Evolutionary conservation across 2,113 vertebrate species (phyloP).

Genomic region (Cololabis saira): DNA sequence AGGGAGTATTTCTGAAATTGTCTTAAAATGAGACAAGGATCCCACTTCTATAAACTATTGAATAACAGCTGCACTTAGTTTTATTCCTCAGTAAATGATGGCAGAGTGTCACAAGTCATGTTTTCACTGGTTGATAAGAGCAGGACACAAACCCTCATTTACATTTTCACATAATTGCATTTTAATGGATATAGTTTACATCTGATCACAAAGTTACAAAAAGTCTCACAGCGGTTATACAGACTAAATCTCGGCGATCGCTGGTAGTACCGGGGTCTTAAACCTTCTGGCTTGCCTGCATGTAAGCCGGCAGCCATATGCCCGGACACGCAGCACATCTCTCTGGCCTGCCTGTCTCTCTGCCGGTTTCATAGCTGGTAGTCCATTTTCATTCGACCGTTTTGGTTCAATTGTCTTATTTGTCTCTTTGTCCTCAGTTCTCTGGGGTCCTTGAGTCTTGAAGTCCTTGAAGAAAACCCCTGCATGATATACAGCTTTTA

Average conservation of each 20-base stretch:
- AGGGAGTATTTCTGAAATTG: too few relatives aligned
- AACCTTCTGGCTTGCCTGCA: constrained; percentile 30
- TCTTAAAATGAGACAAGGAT: too few relatives aligned
- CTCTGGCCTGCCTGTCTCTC: neutral
- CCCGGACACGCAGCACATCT: neutral
- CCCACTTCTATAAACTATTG: too few relatives aligned
- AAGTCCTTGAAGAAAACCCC: neutral
- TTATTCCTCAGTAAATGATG: too few relatives aligned
- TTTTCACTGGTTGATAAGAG: too few relatives aligned
- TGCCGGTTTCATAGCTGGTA: neutral
- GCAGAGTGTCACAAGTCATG: too few relatives aligned
- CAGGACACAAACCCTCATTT: too few relatives aligned
- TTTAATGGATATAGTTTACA: too few relatives aligned
- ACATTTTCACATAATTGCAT: too few relatives aligned
- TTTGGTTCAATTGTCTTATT: neutral
- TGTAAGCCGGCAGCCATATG: constrained; percentile 14
- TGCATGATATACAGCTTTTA: neutral
- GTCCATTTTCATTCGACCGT: rapidly evolving
- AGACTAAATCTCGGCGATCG: constrained; percentile 55
- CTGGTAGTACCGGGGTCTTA: constrained; percentile 41
- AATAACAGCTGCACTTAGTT: too few relatives aligned
- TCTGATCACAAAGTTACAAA: too few relatives aligned
- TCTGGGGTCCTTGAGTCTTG: rapidly evolving
- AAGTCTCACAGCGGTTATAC: neutral
- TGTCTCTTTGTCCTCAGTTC: neutral